Evolutionary conservation across 2,113 vertebrate genomes (phyloP).

Genomic region (Chaetops frenatus): DNA sequence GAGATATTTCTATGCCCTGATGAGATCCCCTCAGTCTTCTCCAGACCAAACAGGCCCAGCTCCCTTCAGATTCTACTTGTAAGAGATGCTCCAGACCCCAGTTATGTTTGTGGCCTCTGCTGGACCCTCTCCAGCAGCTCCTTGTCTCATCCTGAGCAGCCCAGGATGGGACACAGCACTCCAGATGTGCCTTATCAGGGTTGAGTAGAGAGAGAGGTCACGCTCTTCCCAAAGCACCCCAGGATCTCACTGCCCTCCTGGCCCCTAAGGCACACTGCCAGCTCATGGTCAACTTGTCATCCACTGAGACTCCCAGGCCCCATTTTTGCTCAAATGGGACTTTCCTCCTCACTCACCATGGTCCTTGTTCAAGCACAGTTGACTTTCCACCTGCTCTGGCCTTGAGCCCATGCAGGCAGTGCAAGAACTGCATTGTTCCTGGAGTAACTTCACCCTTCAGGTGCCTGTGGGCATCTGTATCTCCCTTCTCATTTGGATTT

Average conservation of each 20-base stretch:
- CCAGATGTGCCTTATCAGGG: background rate
- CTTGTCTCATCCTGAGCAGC: background rate
- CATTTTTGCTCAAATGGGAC: background rate
- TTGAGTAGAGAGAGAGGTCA: background rate
- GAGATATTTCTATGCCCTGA: background rate
- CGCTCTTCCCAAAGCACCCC: background rate
- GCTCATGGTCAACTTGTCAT: background rate
- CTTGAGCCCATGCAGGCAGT: background rate
- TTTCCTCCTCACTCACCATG: background rate
- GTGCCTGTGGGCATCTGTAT: background rate
- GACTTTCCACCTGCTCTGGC: background rate
- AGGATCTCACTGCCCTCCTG: background rate
- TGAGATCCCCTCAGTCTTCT: background rate
- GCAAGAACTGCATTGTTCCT: background rate
- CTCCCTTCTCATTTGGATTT: background rate
- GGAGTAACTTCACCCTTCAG: background rate
- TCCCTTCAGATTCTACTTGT: background rate
- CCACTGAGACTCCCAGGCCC: background rate
- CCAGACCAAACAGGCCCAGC: background rate
- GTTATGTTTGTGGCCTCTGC: background rate
- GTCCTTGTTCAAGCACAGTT: fast-evolving
- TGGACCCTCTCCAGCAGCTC: background rate
- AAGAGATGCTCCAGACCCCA: background rate
- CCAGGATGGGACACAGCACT: background rate
- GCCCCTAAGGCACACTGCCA: background rate